A percentile compares a stretch with the other conserved stretches of the same genome.
phyloP scores from a whole-genome alignment of 2,888 invertebrate species.

The Oscheius sp. region DNA sequence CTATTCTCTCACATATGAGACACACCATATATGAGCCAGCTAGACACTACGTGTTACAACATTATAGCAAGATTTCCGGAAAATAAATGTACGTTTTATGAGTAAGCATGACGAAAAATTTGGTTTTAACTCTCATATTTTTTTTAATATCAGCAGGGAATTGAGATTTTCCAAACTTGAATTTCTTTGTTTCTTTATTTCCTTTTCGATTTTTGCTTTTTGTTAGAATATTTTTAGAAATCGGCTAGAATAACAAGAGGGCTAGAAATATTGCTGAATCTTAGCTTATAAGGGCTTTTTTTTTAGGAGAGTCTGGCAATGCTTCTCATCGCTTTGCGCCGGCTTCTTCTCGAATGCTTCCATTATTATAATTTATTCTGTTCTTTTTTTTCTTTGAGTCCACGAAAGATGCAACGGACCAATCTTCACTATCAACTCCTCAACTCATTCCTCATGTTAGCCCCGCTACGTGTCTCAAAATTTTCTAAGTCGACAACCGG shows the following conservation, averaged over 20 bases:
- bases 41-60: conserved; percentile 40
- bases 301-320: too few species aligned
- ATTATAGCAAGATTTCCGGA: conserved; percentile 32
- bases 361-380: too few species aligned
- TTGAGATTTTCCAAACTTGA: too few species aligned
- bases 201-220: too few species aligned
- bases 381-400: too few species aligned
- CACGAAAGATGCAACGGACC: conserved; percentile 1
- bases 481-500: conserved; percentile 19
- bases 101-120: neutral
- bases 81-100: conserved; percentile 8
- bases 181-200: too few species aligned
- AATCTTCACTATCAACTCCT: neutral
- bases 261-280: too few species aligned
- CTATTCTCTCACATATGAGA: conserved; percentile 41
- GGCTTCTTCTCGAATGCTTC: neutral
- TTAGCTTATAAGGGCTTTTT: too few species aligned
- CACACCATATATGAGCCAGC: conserved; percentile 54
- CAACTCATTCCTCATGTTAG: neutral
- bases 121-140: too few species aligned
- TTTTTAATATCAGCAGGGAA: too few species aligned
- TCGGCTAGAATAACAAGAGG: too few species aligned
- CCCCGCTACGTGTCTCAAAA: conserved; percentile 2
- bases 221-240: neutral
- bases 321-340: too few species aligned